Evolutionary conservation across 2,888 invertebrate genomes (phyloP).

Genomic region (Leptinotarsa juncta): DNA sequence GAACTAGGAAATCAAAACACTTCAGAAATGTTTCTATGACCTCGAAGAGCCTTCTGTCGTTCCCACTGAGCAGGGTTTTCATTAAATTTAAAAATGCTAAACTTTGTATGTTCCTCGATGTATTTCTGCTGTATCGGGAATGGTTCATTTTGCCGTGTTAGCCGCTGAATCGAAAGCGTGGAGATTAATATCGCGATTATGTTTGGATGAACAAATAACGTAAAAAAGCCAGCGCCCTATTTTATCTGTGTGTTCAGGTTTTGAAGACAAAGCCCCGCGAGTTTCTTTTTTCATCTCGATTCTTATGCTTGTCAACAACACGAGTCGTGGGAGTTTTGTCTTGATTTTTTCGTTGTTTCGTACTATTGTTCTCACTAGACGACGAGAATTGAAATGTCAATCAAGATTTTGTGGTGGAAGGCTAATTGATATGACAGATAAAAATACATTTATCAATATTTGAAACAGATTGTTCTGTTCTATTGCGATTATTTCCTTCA

Average conservation of each 20-base stretch:
- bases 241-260: neutral
- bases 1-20: too few species aligned
- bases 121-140: neutral
- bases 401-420: neutral
- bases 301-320: conserved; percentile 11
- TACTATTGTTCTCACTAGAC: neutral
- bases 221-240: neutral
- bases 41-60: too few species aligned
- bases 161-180: neutral
- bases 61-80: too few species aligned
- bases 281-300: neutral
- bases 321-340: neutral
- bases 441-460: too few species aligned
- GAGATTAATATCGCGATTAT: neutral
- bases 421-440: too few species aligned
- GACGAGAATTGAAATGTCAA: neutral
- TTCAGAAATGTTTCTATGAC: too few species aligned
- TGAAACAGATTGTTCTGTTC: too few species aligned
- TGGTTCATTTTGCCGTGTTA: neutral
- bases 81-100: too few species aligned
- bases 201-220: neutral
- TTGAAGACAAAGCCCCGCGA: neutral
- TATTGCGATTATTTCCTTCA: too few species aligned
- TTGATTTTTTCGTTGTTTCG: neutral
- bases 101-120: too few species aligned